A percentile compares a stretch with the other conserved stretches of the same genome.
These are phyloP conservation scores for Drosophila aff. DNA, from an alignment of 1,140 invertebrate species.

Conservation along the genomic window DNA sequence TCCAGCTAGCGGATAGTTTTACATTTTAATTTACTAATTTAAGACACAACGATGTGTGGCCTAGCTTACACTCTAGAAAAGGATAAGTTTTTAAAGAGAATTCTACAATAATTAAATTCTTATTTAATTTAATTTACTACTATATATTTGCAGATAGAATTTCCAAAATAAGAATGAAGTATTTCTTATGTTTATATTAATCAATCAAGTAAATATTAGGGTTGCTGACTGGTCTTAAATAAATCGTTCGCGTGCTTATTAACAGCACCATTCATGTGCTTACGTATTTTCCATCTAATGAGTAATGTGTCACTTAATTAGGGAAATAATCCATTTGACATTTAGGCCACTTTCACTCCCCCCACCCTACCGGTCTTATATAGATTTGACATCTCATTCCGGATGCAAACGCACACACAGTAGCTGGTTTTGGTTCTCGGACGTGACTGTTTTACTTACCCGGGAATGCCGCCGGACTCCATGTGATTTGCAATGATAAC, in stretches of 20 bases:
- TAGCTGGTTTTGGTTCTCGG: not conserved
- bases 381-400: constrained; percentile 39
- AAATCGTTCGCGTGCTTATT: not conserved
- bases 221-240: not conserved
- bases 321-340: constrained; percentile 11
- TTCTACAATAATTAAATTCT: not conserved
- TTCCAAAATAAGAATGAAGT: not conserved
- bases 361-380: not conserved
- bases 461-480: constrained; percentile 97
- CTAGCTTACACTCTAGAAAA: not conserved
- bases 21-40: constrained; percentile 43
- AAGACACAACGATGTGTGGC: constrained; percentile 29
- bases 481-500: constrained; percentile 99
- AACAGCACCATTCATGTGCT: constrained; percentile 6
- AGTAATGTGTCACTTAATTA: constrained; percentile 7
- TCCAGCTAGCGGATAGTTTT: constrained; percentile 26
- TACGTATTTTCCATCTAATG: constrained; percentile 13
- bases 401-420: constrained; percentile 24
- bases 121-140: too few species aligned
- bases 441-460: constrained; percentile 87
- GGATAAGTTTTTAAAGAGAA: not conserved
- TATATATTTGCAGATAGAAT: not conserved
- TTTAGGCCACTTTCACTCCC: not conserved
- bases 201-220: too few species aligned
- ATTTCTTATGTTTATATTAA: too few species aligned